Evolutionary conservation across 1,140 invertebrate genomes (phyloP), one percentile per base, ranked within the genome.

Genomic region (Lepidurus packardi): DNA sequence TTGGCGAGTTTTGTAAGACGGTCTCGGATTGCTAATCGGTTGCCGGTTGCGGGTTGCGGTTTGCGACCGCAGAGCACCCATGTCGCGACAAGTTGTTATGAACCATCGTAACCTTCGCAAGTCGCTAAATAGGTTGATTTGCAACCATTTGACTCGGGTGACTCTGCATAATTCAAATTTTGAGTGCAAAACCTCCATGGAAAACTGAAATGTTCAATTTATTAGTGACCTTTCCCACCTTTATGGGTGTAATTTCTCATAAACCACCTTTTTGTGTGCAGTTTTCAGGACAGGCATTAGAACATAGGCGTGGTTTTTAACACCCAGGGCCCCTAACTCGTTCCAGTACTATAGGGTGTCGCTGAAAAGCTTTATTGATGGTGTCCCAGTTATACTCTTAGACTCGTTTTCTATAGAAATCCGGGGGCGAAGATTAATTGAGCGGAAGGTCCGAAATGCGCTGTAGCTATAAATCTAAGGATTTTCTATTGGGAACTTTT

Each of bases 261-360:
- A 65, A 65, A 65, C 16, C 16, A 21, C 53, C 6, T 21, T 21
- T 65, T 65, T 65, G 16, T 65, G 16, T 65, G 53, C 53, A 21
- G 16, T 65, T 65, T 9, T 7, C 53, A 47, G 53, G 16, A 13
- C 53, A 65, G 21, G 21, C 16, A 13, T 65, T 65, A 21, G 53
- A 65, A 65, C 53, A 13, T 65, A 65, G 53, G 53, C 53, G 53
- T 65, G 53, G 53, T 65, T 65, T 65, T 65, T 65, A 65, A 65
- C 53, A 65, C 53, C 53, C 53, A 11, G 53, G 53, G 21, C 53
- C 53, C 53, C 53, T 21, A n/a, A 13, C 21, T 65, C 13, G 21
- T 65, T 65, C 13, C 53, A 34, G 34, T 34, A 34, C 34, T 65
- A 7, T 65, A 65, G 21, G 53, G 53, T 65, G 53, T 65, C 53